Base-by-base conservation (phyloP, 92 coral and sea anemone species). In the Parazoanthus darwini region DNA sequence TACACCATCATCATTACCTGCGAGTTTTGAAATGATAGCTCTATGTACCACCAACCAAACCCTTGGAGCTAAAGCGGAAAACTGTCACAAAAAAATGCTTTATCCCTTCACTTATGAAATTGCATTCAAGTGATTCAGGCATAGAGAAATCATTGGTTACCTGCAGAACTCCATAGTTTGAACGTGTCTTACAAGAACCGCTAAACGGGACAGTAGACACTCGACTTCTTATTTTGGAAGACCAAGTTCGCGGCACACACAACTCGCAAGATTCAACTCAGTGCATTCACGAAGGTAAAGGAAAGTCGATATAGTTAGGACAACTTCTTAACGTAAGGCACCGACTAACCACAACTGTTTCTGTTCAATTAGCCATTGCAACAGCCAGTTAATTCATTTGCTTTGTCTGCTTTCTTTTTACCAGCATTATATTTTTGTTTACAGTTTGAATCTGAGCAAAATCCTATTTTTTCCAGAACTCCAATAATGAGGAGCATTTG, bases 41-140 rank as follows among this genome's bases (percentile, higher is more conserved):
- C 74, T 68, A 68, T 70, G 75, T 70, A 70, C 75, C 75, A 22
- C 75, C 75, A 70, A 70, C 38, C 2, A 70, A 70, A 70, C 15
- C 3, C 0, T 25, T 70, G 37, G 37, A 70, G 22, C 36, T 5
- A 3, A 70, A 70, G 75, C 15, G 1, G 75, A 70, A 5, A 70
- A 70, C 36, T 70, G 38, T 70, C 10, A 70, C 9, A 70, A 38
- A 2, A 70, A 70, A 70, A 0, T 14, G 22, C 22, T 70, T 14
- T 2, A 6, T 6, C 35, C 3, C 1, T 70, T 26, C 4, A 70
- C 14, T 70, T 38, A 70, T 35, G 75, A 70, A 25, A 70, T 2
- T 26, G 36, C 37, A 70, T 70, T 70, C 75, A 70, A 6, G 37
- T 70, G 75, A 70, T 70, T 70, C 75, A 23, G n/a, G 0, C 37